phyloP scores from a whole-genome alignment of 2,797 vertebrate species.

The Brachymystax lenok region DNA sequence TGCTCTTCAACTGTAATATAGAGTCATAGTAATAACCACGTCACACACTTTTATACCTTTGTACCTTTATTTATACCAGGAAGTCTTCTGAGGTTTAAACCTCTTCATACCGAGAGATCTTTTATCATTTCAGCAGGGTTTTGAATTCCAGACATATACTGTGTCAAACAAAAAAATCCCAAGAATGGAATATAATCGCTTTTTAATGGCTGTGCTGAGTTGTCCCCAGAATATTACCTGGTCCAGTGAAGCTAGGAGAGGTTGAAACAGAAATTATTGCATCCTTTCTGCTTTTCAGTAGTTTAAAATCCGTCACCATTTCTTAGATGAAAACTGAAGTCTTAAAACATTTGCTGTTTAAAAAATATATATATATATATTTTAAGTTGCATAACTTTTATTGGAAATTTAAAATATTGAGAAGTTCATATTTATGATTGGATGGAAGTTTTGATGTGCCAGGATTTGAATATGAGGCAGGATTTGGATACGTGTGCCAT shows the following conservation, averaged over 20 bases:
- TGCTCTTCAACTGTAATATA: background rate
- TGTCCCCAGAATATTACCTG: constrained; percentile 25
- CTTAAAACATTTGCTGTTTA: too few relatives aligned
- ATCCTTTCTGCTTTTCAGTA: background rate
- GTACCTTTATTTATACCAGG: background rate
- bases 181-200: constrained; percentile 27
- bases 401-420: too few relatives aligned
- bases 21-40: background rate
- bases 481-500: background rate
- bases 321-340: background rate
- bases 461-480: background rate
- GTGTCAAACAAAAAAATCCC: constrained; percentile 34
- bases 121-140: constrained; percentile 30
- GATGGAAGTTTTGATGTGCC: background rate
- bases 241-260: constrained; percentile 28
- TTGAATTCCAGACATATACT: constrained; percentile 49
- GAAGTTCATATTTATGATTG: background rate
- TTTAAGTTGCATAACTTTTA: too few relatives aligned
- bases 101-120: background rate
- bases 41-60: background rate
- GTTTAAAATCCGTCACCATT: background rate
- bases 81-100: background rate
- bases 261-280: background rate
- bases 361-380: too few relatives aligned
- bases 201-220: constrained; percentile 10